These are phyloP conservation scores for Trachelus stipa DNA, from an alignment of 2,888 invertebrate species.

Conservation along the genomic window DNA sequence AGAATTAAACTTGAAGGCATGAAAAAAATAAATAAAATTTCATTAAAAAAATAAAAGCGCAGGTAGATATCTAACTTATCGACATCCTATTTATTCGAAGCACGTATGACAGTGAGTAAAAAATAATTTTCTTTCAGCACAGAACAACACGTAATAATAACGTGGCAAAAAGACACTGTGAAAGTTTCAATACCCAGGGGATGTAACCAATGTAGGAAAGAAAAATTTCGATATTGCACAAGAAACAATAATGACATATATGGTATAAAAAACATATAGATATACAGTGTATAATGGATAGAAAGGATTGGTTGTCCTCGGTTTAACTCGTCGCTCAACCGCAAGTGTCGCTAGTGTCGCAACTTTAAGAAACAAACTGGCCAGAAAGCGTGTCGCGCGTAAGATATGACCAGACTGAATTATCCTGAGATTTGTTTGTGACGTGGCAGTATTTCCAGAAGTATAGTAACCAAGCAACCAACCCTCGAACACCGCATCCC, in stretches of 20 bases:
- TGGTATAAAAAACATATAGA: neutral
- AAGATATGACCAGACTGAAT: neutral
- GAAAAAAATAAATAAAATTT: neutral
- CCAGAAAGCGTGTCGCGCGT: neutral
- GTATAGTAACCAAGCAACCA: neutral
- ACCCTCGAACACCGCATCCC: neutral
- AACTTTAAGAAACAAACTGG: neutral
- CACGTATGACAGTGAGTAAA: no score
- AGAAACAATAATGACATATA: neutral
- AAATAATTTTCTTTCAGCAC: no score
- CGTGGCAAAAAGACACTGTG: neutral
- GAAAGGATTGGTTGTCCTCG: neutral
- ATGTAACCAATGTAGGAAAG: neutral
- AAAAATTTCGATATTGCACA: neutral
- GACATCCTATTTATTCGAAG: no score
- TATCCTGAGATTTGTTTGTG: neutral
- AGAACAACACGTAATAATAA: neutral
- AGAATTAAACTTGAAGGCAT: neutral
- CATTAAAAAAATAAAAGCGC: neutral
- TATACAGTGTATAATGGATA: neutral
- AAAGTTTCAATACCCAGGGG: neutral
- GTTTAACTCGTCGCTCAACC: neutral
- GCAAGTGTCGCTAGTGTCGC: neutral
- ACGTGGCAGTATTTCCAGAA: neutral
- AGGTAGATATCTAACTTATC: neutral